phyloP scores from a whole-genome alignment of 2,888 invertebrate species.

The Lasius platythorax region DNA sequence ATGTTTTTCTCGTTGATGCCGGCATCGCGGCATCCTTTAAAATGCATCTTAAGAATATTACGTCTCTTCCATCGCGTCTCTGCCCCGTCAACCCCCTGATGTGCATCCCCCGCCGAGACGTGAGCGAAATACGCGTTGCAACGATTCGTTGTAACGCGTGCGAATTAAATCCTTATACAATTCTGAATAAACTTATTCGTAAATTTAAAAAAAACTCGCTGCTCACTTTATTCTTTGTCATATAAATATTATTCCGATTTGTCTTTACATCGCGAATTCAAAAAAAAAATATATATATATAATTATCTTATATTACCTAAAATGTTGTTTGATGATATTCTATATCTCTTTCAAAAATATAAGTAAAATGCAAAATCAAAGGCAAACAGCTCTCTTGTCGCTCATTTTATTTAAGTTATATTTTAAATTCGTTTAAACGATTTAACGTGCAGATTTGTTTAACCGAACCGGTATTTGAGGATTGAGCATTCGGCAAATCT shows the following conservation, averaged over 20 bases:
- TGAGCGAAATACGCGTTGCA: constrained; percentile 41
- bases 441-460: constrained; percentile 8
- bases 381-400: background rate
- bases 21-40: constrained; percentile 38
- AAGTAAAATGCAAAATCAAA: background rate
- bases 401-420: background rate
- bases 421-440: background rate
- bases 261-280: background rate
- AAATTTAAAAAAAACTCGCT: background rate
- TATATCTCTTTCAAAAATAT: background rate
- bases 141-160: constrained; percentile 42
- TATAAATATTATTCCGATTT: background rate
- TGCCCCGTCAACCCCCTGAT: background rate
- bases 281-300: background rate
- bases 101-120: constrained; percentile 27
- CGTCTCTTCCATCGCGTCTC: background rate
- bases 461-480: background rate
- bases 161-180: constrained; percentile 66
- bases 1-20: constrained; percentile 24
- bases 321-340: background rate
- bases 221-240: background rate
- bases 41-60: constrained; percentile 52
- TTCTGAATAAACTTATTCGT: constrained; percentile 54
- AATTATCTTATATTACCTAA: background rate
- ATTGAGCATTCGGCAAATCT: constrained; percentile 1